Conservation (phyloP, 2,113 vertebrate species). For the Ceyx melanurus region DNA sequence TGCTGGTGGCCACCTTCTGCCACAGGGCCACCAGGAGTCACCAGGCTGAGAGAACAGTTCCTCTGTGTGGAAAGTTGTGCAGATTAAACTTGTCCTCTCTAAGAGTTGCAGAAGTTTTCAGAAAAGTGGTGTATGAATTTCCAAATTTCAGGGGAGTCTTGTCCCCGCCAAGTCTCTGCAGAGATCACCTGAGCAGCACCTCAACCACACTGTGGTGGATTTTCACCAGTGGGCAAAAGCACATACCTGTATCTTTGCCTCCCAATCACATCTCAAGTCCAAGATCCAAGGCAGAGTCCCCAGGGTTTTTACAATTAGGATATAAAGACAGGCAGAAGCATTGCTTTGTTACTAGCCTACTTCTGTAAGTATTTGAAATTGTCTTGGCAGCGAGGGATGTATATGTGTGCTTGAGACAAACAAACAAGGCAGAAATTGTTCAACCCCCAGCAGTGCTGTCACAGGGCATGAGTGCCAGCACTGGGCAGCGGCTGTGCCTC, state of each 20-base stretch:
- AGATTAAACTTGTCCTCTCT: neutral
- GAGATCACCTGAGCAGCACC: neutral
- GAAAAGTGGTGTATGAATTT: neutral
- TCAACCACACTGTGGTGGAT: neutral
- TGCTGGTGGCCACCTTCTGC: neutral
- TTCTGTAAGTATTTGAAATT: neutral
- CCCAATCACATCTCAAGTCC: neutral
- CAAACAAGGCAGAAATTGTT: neutral
- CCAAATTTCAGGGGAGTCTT: neutral
- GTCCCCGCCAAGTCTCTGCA: neutral
- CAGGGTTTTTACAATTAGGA: neutral
- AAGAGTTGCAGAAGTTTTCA: neutral
- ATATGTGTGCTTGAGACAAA: neutral
- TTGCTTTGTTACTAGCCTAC: neutral
- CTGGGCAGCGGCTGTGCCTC: neutral
- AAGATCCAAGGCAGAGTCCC: neutral
- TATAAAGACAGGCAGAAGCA: neutral
- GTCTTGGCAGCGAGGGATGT: neutral
- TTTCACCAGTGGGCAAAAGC: neutral
- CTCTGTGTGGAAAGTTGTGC: neutral
- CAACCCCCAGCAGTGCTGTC: neutral
- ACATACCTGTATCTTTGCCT: neutral
- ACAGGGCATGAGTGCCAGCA: rapidly evolving
- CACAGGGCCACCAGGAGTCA: neutral
- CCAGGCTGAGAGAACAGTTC: neutral